These are phyloP conservation scores for Diarsia brunnea DNA, from an alignment of 2,888 invertebrate species.

Conservation along the genomic window DNA sequence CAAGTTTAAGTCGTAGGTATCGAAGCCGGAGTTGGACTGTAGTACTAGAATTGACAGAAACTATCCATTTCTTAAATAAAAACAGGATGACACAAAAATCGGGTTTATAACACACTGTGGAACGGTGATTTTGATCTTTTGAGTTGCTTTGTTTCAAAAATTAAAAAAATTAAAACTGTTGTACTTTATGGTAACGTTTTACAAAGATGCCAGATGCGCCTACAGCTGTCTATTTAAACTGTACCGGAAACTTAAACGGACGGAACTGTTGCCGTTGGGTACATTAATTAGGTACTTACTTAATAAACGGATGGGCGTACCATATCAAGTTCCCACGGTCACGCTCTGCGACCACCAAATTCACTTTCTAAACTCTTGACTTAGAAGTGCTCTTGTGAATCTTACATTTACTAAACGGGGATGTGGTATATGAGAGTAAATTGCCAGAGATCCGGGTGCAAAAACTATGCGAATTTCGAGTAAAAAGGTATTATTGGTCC, in stretches of 20 bases:
- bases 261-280: constrained; percentile 38
- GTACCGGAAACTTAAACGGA: constrained; percentile 47
- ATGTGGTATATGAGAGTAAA: constrained; percentile 2
- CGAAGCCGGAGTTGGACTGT: no score
- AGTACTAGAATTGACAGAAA: no score
- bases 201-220: constrained; percentile 24
- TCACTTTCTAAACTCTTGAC: constrained; percentile 70
- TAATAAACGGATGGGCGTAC: constrained; percentile 61
- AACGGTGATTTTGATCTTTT: no score
- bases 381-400: constrained; percentile 32
- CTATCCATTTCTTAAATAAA: no score
- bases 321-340: constrained; percentile 67
- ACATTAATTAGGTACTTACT: constrained; percentile 52
- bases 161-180: no score
- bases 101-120: no score
- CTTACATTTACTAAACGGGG: neutral
- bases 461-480: no score
- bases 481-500: neutral
- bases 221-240: constrained; percentile 28
- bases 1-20: no score
- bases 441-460: neutral
- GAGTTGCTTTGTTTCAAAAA: no score
- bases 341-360: constrained; percentile 59
- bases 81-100: no score
- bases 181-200: no score